Base-by-base conservation (phyloP, 1,140 invertebrate genomes). In the Chrysopa pallens region DNA sequence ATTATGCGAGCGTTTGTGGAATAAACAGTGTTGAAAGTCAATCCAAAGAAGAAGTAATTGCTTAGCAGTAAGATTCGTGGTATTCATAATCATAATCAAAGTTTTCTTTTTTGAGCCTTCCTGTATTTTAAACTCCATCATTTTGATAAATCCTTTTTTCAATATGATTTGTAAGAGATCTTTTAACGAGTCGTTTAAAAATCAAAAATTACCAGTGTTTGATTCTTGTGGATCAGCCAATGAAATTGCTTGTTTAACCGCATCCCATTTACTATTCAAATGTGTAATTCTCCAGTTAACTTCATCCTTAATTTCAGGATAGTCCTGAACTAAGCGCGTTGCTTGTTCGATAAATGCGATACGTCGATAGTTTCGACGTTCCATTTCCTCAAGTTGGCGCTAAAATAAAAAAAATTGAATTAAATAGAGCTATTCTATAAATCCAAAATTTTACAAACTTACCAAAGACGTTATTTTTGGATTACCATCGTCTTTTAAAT, bases 341-440 rank as follows among this genome's bases (percentile, higher is more conserved):
- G 79, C 77, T 61, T 86, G 83, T 49, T 86, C 83, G 48, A 81
- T 80, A 52, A 87, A 83, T 48, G 84, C 65, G 52, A 75, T 70
- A 45, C 77, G 72, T 48, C 79, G 69, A 29, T 77, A 77, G 45
- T 76, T 74, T 53, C 73, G 70, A 42, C 76, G 70, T 53, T 73
- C 68, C 59, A 83, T 58, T 59, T 83, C 80, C 52, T 80, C 75
- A 68, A 79, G 74, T 55, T 80, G 78, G 61, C 65, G 70, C 80
- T 84, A 58, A 29, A 70, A 66, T 47, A 44, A 36, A 49, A 43
- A 48, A 47, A 51, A 36, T 31, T 9, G 13, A 9, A 28, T 43
- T 27, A 14, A 14, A 6, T 15, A 36, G 6, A 2, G 35, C 6
- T n/a, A n/a, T 36, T 3, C 6, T 2, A n/a, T 36, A 14, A 36